Conservation (phyloP, 1,140 invertebrate species). For the Helicorthomorpha holstii region DNA sequence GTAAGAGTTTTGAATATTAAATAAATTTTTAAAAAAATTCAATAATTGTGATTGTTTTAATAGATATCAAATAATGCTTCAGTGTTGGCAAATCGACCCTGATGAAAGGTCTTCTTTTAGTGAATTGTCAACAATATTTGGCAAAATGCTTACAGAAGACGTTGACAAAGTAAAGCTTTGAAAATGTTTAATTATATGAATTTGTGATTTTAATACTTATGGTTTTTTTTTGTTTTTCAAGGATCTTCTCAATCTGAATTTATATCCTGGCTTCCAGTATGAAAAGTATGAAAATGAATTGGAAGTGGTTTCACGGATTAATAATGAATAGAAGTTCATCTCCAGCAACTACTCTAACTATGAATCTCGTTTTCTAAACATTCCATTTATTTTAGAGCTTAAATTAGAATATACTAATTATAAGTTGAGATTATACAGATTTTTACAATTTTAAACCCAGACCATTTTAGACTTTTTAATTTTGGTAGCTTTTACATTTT, state of each 20-base stretch:
- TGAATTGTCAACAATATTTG: slow-evolving; percentile 27
- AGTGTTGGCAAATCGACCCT: slow-evolving; percentile 67
- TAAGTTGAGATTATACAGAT: too few relatives aligned
- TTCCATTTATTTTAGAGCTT: too few relatives aligned
- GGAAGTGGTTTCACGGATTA: too few relatives aligned
- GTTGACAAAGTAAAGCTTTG: slow-evolving; percentile 7
- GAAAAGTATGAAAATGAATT: slow-evolving; percentile 11
- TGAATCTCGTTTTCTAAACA: too few relatives aligned
- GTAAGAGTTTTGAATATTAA: slow-evolving; percentile 19
- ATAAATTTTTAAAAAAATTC: not conserved
- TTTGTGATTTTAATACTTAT: not conserved
- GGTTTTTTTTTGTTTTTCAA: slow-evolving; percentile 3
- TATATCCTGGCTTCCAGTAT: slow-evolving; percentile 13
- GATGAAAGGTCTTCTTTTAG: slow-evolving; percentile 54
- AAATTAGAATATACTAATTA: too few relatives aligned
- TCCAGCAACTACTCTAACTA: too few relatives aligned
- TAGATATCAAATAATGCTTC: slow-evolving; percentile 50
- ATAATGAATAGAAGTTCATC: too few relatives aligned
- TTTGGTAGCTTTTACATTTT: too few relatives aligned
- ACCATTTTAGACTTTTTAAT: too few relatives aligned
- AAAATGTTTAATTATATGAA: not conserved
- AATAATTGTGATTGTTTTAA: slow-evolving; percentile 1
- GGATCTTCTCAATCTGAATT: slow-evolving; percentile 11
- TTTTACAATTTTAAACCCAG: too few relatives aligned
- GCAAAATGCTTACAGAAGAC: slow-evolving; percentile 9